Evolutionary conservation across 1,140 invertebrate genomes (phyloP).

Genomic region (Oreohelix idahoensis): DNA sequence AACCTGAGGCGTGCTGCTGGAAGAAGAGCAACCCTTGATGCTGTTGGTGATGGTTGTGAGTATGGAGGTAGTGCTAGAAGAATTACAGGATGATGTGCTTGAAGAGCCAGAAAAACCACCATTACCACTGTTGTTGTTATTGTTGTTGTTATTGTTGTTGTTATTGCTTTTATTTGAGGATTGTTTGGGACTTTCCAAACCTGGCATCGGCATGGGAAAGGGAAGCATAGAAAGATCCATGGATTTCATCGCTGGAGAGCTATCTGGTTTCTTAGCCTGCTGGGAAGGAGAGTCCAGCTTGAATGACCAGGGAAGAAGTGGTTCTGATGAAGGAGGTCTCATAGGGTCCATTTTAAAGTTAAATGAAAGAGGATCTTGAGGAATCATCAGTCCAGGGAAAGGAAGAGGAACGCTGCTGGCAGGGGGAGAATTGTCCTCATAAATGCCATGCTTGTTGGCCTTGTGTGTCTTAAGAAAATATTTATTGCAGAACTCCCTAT

Average conservation of each 20-base stretch:
- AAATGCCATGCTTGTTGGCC: slow-evolving; percentile 98
- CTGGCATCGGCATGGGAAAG: slow-evolving; percentile 26
- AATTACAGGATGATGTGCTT: background rate
- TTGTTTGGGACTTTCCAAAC: slow-evolving; percentile 37
- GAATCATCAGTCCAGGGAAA: slow-evolving; percentile 30
- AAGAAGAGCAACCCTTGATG: slow-evolving; percentile 24
- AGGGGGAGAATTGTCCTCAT: slow-evolving; percentile 58
- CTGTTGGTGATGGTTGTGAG: slow-evolving; percentile 41
- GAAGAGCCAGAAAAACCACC: background rate
- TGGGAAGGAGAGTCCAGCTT: slow-evolving; percentile 42
- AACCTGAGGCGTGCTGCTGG: slow-evolving; percentile 8
- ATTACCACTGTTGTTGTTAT: background rate
- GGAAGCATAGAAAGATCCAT: background rate
- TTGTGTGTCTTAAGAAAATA: slow-evolving; percentile 92
- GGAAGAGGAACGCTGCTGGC: slow-evolving; percentile 34
- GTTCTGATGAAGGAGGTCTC: slow-evolving; percentile 43
- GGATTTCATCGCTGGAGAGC: background rate
- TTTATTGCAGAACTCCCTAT: slow-evolving; percentile 76
- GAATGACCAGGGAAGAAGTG: slow-evolving; percentile 47
- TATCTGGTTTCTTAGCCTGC: background rate
- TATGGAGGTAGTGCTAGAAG: slow-evolving; percentile 36
- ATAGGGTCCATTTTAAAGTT: slow-evolving; percentile 41
- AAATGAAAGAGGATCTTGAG: slow-evolving; percentile 26
- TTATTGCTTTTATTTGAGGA: background rate
- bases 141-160: background rate